Evolutionary conservation across 2,888 invertebrate species (phyloP).

Genomic region (Phortica magna): DNA sequence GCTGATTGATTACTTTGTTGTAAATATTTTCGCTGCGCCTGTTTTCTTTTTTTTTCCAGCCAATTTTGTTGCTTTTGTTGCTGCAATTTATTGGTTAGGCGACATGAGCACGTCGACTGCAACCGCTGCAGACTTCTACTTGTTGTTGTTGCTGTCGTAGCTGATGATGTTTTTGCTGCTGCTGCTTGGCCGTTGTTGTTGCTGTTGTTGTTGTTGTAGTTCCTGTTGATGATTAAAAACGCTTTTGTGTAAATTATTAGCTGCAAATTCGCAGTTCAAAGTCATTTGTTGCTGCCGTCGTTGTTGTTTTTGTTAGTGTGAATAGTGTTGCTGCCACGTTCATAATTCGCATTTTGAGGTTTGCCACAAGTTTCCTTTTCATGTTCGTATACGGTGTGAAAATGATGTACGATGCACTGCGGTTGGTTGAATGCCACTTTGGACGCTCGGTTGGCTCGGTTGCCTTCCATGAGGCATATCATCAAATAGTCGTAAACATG

Average conservation of each 20-base stretch:
- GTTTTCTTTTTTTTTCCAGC: slow-evolving; percentile 35
- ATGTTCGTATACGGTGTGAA: slow-evolving; percentile 66
- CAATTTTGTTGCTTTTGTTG: slow-evolving; percentile 38
- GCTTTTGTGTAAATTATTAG: slow-evolving; percentile 73
- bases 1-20: slow-evolving; percentile 71
- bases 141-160: slow-evolving; percentile 50
- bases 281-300: slow-evolving; percentile 55
- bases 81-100: slow-evolving; percentile 56
- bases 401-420: slow-evolving; percentile 71
- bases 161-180: neutral
- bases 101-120: slow-evolving; percentile 29
- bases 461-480: neutral
- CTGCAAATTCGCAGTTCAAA: slow-evolving; percentile 69
- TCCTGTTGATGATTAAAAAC: slow-evolving; percentile 68
- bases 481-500: slow-evolving; percentile 17
- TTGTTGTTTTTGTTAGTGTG: slow-evolving; percentile 44
- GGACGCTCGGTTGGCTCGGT: neutral
- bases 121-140: slow-evolving; percentile 35
- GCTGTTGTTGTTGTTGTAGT: slow-evolving; percentile 49
- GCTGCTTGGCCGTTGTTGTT: slow-evolving; percentile 40
- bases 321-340: slow-evolving; percentile 47
- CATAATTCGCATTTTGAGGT: slow-evolving; percentile 71
- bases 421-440: slow-evolving; percentile 57
- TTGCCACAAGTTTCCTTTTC: slow-evolving; percentile 64
- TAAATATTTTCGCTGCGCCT: slow-evolving; percentile 52